Evolutionary conservation across 2,888 invertebrate genomes (phyloP).

Genomic region (Aspidiotus destructor): DNA sequence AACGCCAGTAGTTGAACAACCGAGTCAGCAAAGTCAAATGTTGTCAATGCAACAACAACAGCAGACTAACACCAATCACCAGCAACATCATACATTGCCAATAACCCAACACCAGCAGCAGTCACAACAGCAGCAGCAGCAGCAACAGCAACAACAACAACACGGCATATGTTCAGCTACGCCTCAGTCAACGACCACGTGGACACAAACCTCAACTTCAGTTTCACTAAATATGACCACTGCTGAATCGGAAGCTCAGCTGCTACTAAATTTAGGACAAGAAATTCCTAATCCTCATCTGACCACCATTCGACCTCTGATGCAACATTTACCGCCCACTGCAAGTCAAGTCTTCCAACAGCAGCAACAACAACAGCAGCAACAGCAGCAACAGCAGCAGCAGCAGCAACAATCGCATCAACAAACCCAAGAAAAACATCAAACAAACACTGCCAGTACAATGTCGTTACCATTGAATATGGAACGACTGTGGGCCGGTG

Average conservation of each 20-base stretch:
- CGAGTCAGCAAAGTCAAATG: conserved; percentile 41
- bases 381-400: conserved; percentile 39
- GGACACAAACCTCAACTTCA: conserved; percentile 47
- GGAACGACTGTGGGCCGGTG: conserved; percentile 85
- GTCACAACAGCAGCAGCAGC: conserved; percentile 28
- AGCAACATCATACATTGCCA: conserved; percentile 48
- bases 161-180: conserved; percentile 37
- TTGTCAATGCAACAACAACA: conserved; percentile 49
- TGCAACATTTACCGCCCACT: conserved; percentile 33
- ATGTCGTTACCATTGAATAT: conserved; percentile 63
- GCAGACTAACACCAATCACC: conserved; percentile 59
- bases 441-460: conserved; percentile 38
- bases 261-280: conserved; percentile 40
- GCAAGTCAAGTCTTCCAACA: conserved; percentile 40
- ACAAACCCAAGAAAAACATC: conserved; percentile 23
- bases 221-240: conserved; percentile 45
- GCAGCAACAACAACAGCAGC: conserved; percentile 39
- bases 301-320: conserved; percentile 37
- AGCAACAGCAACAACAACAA: conserved; percentile 25
- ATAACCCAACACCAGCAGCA: conserved; percentile 44
- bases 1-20: conserved; percentile 48
- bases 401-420: conserved; percentile 38
- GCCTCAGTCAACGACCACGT: conserved; percentile 45
- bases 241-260: conserved; percentile 52
- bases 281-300: conserved; percentile 38